phyloP scores from a whole-genome alignment of 2,113 vertebrate genomes.

The Xiphophorus couchianus region DNA sequence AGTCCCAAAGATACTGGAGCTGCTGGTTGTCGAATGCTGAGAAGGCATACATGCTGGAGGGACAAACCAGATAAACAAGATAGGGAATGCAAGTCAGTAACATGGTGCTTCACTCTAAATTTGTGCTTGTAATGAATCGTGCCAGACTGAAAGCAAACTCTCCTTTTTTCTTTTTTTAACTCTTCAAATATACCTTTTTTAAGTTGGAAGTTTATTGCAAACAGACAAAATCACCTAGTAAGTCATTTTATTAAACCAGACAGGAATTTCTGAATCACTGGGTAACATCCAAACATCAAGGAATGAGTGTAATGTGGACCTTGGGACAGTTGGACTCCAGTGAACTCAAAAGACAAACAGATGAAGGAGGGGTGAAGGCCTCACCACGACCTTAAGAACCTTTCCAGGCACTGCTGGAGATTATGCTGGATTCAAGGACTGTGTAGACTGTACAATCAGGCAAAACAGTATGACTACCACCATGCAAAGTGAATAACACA shows the following conservation, averaged over 20 bases:
- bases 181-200: slow-evolving; percentile 9
- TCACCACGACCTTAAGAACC: slow-evolving; percentile 69
- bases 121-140: slow-evolving; percentile 10
- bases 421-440: slow-evolving; percentile 30
- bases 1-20: slow-evolving; percentile 97
- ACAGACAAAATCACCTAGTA: slow-evolving; percentile 26
- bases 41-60: slow-evolving; percentile 90
- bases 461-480: too few relatives aligned
- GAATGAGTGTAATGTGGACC: slow-evolving; percentile 67
- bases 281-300: slow-evolving; percentile 62
- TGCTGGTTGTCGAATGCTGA: slow-evolving; percentile 94
- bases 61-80: slow-evolving; percentile 8
- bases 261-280: slow-evolving; percentile 35
- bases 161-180: not conserved
- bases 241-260: slow-evolving; percentile 22
- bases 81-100: slow-evolving; percentile 5
- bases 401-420: slow-evolving; percentile 26
- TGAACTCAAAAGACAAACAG: slow-evolving; percentile 65
- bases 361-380: slow-evolving; percentile 62
- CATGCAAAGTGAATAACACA: not conserved
- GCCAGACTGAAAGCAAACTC: slow-evolving; percentile 9
- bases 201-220: slow-evolving; percentile 9
- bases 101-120: not conserved
- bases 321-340: slow-evolving; percentile 61
- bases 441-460: not conserved